Evolutionary conservation across 2,113 vertebrate species (phyloP), one percentile per base, ranked within the genome.

Genomic region (Dermatemys mawii): DNA sequence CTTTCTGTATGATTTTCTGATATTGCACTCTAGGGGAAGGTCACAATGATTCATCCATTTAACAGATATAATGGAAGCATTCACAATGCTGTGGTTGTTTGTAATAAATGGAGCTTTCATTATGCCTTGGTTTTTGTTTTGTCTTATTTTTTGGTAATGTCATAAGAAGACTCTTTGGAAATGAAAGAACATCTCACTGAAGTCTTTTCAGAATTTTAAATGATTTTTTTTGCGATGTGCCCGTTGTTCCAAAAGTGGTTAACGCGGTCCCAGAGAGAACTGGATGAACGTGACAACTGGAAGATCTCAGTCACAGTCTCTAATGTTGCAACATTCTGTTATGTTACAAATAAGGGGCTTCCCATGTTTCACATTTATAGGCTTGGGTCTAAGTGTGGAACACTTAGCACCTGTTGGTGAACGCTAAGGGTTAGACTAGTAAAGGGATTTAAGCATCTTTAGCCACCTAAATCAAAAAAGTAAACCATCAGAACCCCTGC

Each of bases 241-340:
- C n/a, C 60, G 8, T 88, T 95, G 90, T 60, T 94, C 12, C 84
- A 76, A 55, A 73, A 26, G 60, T 70, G 13, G 22, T n/a, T 32
- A 51, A 57, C 27, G 54, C 17, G 22, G 76, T 90, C 35, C 27
- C 48, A 86, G 81, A 60, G 27, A 75, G 19, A 88, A 13, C 48
- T 76, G 49, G 8, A 35, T 87, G 53, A 19, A 51, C 44, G 21
- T 41, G 27, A 57, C 88, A 91, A 67, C 44, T 57, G 6, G 8
- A 78, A 73, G 17, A 8, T 70, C 22, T 70, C 19, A 83, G 8
- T 86, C 53, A 55, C 49, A 29, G 78, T 75, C 89, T 75, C 44
- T 60, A 87, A 67, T 21, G 89, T 5, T 48, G 35, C 55, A 49
- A 53, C 4, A 27, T 21, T 63, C 2, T 19, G 44, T 89, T 85